Percentiles rank a stretch among this genome's conserved stretches.
phyloP scores from a whole-genome alignment of 2,797 vertebrate species.

The Gambusia yucatana region DNA sequence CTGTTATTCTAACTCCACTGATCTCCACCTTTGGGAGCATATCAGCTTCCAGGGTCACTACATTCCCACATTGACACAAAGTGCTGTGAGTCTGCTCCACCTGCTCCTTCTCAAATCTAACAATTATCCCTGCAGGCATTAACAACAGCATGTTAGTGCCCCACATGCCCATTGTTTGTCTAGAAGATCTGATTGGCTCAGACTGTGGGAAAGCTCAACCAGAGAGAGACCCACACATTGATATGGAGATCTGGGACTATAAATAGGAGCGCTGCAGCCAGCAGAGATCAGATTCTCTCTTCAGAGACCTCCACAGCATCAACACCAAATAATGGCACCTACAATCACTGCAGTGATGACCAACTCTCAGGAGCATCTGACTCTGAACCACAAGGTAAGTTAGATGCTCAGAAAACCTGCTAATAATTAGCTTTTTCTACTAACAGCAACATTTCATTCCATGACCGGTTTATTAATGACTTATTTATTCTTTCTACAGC shows the following conservation, averaged over 20 bases:
- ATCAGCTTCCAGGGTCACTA: conserved; percentile 62
- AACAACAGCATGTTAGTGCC: conserved; percentile 33
- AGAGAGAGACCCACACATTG: conserved; percentile 82
- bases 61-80: conserved; percentile 68
- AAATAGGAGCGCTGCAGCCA: conserved; percentile 78
- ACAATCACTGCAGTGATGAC: conserved; percentile 5
- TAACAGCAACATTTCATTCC: neutral
- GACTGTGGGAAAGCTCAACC: conserved; percentile 88
- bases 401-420: neutral
- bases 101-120: conserved; percentile 56
- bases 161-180: conserved; percentile 57
- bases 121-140: conserved; percentile 46
- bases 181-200: conserved; percentile 77
- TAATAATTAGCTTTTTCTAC: neutral
- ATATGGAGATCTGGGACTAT: conserved; percentile 82
- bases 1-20: conserved; percentile 21
- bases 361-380: neutral
- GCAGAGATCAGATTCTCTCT: conserved; percentile 69
- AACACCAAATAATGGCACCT: conserved; percentile 28
- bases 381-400: conserved; percentile 45
- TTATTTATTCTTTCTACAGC: conserved; percentile 68
- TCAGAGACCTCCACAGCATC: conserved; percentile 72
- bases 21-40: conserved; percentile 41
- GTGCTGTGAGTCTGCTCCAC: conserved; percentile 43
- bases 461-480: conserved; percentile 32